Evolutionary conservation across 2,888 invertebrate species (phyloP).

Genomic region (Uropetala carovei): DNA sequence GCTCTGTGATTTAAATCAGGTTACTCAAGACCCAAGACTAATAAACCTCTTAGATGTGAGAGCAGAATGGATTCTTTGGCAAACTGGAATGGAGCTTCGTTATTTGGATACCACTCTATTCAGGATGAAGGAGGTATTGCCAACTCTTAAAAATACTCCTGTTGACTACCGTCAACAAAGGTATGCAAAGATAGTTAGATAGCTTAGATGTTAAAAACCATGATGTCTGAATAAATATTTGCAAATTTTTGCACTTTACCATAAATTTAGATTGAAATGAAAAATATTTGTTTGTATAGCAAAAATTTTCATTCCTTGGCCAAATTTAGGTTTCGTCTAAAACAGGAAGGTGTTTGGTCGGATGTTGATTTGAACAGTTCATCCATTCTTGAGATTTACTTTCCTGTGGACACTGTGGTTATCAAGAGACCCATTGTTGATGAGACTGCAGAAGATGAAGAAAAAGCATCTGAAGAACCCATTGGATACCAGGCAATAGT

Average conservation of each 20-base stretch:
- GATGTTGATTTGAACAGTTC: conserved; percentile 87
- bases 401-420: conserved; percentile 84
- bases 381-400: conserved; percentile 90
- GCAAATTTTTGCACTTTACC: background rate
- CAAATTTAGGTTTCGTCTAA: conserved; percentile 79
- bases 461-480: conserved; percentile 75
- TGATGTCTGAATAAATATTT: background rate
- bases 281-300: background rate
- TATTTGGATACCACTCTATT: conserved; percentile 89
- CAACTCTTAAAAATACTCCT: conserved; percentile 77
- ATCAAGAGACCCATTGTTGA: conserved; percentile 76
- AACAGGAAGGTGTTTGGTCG: conserved; percentile 91
- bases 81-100: conserved; percentile 91
- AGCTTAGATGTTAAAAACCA: too few relatives aligned
- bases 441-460: conserved; percentile 62
- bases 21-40: conserved; percentile 73
- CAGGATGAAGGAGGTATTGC: conserved; percentile 88
- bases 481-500: conserved; percentile 82
- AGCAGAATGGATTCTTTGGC: conserved; percentile 96
- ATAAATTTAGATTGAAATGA: background rate
- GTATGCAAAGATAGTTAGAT: conserved; percentile 65
- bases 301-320: background rate
- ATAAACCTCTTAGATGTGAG: conserved; percentile 81
- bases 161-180: conserved; percentile 79
- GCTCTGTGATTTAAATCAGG: conserved; percentile 23